Evolutionary conservation across 1,140 invertebrate genomes (phyloP), one percentile per base, ranked within the genome.

Genomic region (Anagrus nilaparvatae): DNA sequence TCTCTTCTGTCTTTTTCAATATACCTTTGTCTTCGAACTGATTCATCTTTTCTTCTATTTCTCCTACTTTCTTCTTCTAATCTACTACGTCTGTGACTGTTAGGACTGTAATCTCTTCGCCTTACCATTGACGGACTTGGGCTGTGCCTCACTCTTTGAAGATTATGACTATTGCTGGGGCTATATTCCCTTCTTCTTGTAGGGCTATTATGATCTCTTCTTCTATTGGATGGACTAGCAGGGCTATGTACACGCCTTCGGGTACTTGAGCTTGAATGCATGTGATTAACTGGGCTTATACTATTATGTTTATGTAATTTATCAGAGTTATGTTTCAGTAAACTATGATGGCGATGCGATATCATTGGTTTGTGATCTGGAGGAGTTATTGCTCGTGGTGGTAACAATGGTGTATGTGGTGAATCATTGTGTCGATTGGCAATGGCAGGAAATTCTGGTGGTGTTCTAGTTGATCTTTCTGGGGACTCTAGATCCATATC

Each of bases 351-450:
- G n/a, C n/a, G n/a, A n/a, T n/a, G n/a, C n/a, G n/a, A n/a, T n/a
- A n/a, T n/a, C n/a, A n/a, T n/a, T n/a, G 43, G n/a, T 10, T n/a
- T n/a, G 18, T 36, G 55, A 17, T 36, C 47, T 3, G 65, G 62
- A 1, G 63, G 64, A 2, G 71, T 72, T 5, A 62, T 55, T 0
- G 67, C 60, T 34, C 72, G 64, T 0, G 71, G 71, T 6, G 72
- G 72, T 12, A 72, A 56, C 6, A 75, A 65, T 2, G 77, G 76
- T 8, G 75, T 77, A 30, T 74, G 70, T 3, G 74, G 69, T 3
- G 73, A 71, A 47, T 67, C 49, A 44, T 67, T 42, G 59, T 70
- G 45, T 46, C 61, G 45, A 61, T 42, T 41, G 53, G 39, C n/a
- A n/a, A n/a, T n/a, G n/a, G n/a, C n/a, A n/a, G 40, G 59, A 32